These are phyloP conservation scores for Galbula dea DNA, from an alignment of 2,113 vertebrate genomes.

Conservation along the genomic window DNA sequence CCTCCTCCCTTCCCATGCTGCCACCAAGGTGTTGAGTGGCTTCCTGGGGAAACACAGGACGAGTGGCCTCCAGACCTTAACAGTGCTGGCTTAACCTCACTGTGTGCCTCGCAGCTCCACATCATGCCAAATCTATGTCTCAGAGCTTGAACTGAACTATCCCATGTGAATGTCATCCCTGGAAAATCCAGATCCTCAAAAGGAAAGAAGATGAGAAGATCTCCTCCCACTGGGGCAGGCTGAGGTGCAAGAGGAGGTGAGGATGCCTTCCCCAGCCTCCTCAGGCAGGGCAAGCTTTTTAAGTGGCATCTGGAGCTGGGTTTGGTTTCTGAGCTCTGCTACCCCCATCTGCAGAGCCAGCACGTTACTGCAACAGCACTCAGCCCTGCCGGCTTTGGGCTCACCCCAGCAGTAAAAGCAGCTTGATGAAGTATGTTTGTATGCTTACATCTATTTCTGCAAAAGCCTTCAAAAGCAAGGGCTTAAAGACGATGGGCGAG, in stretches of 20 bases:
- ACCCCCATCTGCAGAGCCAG: slow-evolving; percentile 61
- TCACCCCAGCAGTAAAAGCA: neutral
- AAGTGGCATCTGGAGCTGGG: neutral
- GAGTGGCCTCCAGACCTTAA: neutral
- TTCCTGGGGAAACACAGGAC: neutral
- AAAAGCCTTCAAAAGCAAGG: neutral
- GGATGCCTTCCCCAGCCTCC: neutral
- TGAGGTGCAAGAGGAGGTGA: neutral
- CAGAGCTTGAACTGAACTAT: neutral
- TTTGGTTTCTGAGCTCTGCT: slow-evolving; percentile 53
- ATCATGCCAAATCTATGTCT: fast-evolving
- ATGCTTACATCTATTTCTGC: neutral
- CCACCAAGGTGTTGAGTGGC: neutral
- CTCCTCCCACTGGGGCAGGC: fast-evolving
- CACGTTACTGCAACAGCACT: slow-evolving; percentile 24
- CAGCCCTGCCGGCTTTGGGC: fast-evolving
- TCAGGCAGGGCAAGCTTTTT: neutral
- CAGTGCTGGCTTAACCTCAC: fast-evolving
- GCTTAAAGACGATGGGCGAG: neutral
- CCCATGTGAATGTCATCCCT: neutral
- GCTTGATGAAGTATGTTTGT: neutral
- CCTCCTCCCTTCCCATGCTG: neutral
- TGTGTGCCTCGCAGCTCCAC: fast-evolving
- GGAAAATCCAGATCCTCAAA: neutral
- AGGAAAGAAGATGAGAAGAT: neutral